Evolutionary conservation across 2,888 invertebrate species (phyloP), one percentile per base, ranked within the genome.

Genomic region (Ditylenchus weischeri): DNA sequence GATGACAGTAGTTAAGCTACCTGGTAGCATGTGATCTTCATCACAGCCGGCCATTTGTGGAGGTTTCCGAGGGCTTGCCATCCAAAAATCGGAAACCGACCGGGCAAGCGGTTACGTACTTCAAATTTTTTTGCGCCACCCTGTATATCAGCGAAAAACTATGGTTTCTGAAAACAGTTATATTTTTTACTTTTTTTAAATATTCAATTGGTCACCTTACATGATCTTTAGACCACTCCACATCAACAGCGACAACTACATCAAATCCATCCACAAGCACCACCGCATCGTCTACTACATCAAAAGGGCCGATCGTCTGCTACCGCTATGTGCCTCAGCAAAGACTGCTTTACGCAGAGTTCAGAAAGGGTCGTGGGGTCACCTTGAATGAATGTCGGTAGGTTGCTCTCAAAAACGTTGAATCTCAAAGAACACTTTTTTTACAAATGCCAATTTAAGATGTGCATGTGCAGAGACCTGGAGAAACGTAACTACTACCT

Each of bases 351-450:
- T 74, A 77, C n/a, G 78, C 76, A 7, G 71, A 65, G 10, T 80
- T 75, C 66, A 69, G 72, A 36, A 73, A 69, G 8, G 71, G 75
- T 63, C 70, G 71, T 19, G 74, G 71, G 8, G 63, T 72, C 7
- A 69, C 75, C 11, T 67, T 80, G 18, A 75, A 78, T 57, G 76
- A 79, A 23, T 80, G 80, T 69, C 66, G 76, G 76, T 75, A 38
- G 62, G 54, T 15, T 19, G 7, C 23, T 57, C 13, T 15, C 2
- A 54, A 54, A 54, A 29, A 10, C 13, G 11, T 15, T 15, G 18
- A 29, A 29, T 29, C 4, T 54, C 3, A 29, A 29, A 1, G 23
- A 21, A 54, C 7, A 54, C 6, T 2, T 54, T 29, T 29, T 50
- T 50, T 50, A 19, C n/a, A 19, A n/a, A 50, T 50, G 7, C 23